Evolutionary conservation across 2,113 vertebrate genomes (phyloP), one percentile per base, ranked within the genome.

Genomic region (Bambusicola thoracicus): DNA sequence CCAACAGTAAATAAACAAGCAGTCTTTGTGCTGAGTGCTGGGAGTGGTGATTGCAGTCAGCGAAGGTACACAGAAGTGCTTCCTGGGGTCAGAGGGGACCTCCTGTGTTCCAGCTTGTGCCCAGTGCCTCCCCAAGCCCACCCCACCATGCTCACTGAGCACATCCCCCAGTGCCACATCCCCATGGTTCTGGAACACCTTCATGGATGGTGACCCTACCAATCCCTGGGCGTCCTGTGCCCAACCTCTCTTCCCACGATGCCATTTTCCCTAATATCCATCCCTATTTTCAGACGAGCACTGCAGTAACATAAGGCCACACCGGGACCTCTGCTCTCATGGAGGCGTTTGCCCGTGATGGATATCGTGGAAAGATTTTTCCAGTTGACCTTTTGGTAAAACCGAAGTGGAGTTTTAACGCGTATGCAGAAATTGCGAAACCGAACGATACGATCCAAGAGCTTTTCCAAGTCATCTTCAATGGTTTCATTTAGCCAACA

Each of bases 351-450:
- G 32, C 30, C 79, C 8, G 6, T 30, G 25, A 10, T 1, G 51
- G 12, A 49, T 95, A 84, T 81, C 86, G 89, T 96, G 94, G 84
- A 95, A 93, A 68, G 87, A 86, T 75, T 89, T 91, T 59, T 74
- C 61, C 53, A 66, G 36, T 62, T 89, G 81, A 89, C 81, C 70
- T 90, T 83, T 84, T 34, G 40, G 43, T 17, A 32, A 36, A 32
- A 21, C 18, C 4, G 18, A 21, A 81, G 15, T 4, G 13, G n/a
- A 10, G 49, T 74, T 90, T 72, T 27, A 81, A 80, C 4, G 24
- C 4, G n/a, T 51, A 24, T 44, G 68, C 40, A 43, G 63, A 13
- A 86, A 48, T 94, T 76, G 66, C 87, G 87, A 81, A 93, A 91
- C 38, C 2, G 2, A 3, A 32, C n/a, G n/a, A 15, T 38, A 25